Percentiles rank a stretch among this genome's conserved stretches.
Evolutionary conservation across 2,888 invertebrate species (phyloP).

Genomic region (Phengaris alcon): DNA sequence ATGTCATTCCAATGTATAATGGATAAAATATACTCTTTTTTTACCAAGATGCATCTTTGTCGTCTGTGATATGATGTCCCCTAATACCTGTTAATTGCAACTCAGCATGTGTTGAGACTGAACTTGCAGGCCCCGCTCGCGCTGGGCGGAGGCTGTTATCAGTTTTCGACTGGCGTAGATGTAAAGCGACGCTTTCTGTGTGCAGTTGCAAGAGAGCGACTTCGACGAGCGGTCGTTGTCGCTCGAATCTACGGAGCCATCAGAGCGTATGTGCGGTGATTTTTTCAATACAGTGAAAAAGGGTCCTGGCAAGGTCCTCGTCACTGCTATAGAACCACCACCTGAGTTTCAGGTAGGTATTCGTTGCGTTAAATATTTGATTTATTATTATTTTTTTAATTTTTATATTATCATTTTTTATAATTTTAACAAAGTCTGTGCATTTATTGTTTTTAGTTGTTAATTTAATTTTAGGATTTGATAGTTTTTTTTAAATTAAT

Average conservation of each 20-base stretch:
- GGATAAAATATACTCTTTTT: too few relatives aligned
- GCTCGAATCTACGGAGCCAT: constrained; percentile 88
- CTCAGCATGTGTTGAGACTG: too few relatives aligned
- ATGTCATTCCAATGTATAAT: too few relatives aligned
- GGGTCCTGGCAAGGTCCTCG: constrained; percentile 83
- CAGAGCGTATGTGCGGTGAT: constrained; percentile 88
- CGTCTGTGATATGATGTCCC: too few relatives aligned
- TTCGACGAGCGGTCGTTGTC: constrained; percentile 87
- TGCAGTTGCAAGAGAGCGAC: constrained; percentile 88
- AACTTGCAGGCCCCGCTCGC: background rate
- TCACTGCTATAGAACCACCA: constrained; percentile 88
- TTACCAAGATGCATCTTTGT: too few relatives aligned
- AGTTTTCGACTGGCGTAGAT: background rate
- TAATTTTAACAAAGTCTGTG: background rate
- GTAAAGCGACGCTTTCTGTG: constrained; percentile 34
- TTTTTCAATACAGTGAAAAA: constrained; percentile 91
- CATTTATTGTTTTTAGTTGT: background rate
- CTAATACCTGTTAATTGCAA: too few relatives aligned
- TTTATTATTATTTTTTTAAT: constrained; percentile 21
- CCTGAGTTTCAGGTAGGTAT: constrained; percentile 86
- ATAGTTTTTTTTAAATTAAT: background rate
- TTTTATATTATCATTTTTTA: constrained; percentile 18
- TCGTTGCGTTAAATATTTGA: background rate
- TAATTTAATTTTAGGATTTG: background rate
- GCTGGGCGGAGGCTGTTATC: background rate